Evolutionary conservation across 1,140 invertebrate genomes (phyloP).

Genomic region (Drosophila repletoides): DNA sequence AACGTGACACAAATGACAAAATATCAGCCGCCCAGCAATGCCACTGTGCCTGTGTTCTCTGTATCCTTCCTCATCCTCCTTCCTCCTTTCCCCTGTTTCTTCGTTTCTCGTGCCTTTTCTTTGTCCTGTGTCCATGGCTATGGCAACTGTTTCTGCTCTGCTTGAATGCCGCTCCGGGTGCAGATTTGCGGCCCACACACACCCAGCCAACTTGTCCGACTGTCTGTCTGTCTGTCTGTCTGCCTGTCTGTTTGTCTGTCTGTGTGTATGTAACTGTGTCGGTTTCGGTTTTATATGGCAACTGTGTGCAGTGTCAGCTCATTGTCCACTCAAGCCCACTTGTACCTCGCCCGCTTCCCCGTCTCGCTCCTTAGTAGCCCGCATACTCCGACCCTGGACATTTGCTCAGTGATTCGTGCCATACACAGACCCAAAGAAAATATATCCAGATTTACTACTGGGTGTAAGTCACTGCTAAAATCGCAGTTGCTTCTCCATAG

Average conservation of each 20-base stretch:
- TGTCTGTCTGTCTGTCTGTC: conserved; percentile 4
- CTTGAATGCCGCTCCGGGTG: conserved; percentile 18
- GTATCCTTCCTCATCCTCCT: neutral
- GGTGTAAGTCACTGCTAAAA: conserved; percentile 19
- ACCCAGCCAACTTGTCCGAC: conserved; percentile 4
- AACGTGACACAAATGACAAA: conserved; percentile 80
- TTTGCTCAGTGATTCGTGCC: conserved; percentile 28
- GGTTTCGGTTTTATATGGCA: conserved; percentile 69
- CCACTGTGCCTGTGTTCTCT: conserved; percentile 25
- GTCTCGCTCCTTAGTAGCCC: neutral
- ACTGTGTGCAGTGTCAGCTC: conserved; percentile 72
- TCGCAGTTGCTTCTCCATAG: neutral
- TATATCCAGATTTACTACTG: conserved; percentile 66
- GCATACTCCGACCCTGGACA: neutral
- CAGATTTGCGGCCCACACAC: conserved; percentile 29
- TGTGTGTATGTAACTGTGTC: conserved; percentile 47
- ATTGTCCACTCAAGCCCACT: conserved; percentile 40
- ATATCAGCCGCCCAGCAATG: conserved; percentile 65
- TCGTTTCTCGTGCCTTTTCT: conserved; percentile 12
- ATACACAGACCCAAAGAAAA: conserved; percentile 53
- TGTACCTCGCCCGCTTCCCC: neutral
- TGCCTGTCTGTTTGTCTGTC: conserved; percentile 16
- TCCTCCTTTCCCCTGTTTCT: conserved; percentile 19
- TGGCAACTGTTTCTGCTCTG: conserved; percentile 46
- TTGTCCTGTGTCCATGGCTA: conserved; percentile 20